Evolutionary conservation across 37 sponge, comb jelly and placozoan genomes (phyloP), one percentile per base, ranked within the genome.

Genomic region (Mnemiopsis leidyi): DNA sequence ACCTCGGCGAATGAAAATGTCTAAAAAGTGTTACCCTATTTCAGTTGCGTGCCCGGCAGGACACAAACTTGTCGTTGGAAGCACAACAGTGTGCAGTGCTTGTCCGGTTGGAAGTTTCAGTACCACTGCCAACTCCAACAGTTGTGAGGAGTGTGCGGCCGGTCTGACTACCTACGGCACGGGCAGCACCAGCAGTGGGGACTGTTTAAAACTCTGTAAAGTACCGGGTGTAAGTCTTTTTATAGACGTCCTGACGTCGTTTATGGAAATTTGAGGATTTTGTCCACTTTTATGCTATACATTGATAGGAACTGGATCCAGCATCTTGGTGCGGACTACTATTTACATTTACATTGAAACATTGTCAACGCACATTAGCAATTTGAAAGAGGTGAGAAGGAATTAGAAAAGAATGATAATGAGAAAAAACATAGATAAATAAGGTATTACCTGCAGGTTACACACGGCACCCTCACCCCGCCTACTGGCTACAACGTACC

Each of bases 21-120:
- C n/a, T n/a, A n/a, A n/a, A n/a, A n/a, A n/a, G n/a, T n/a, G n/a
- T n/a, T n/a, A 67, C 68, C 20, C 68, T 20, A 13, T 28, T 28
- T 71, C 75, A 71, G 75, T 29, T 18, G 20, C 75, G 30, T 71
- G 75, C 20, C 75, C 75, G 75, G 75, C 75, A 5, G 75, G 75
- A 29, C 30, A 71, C 75, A 3, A 71, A 3, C 2, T 71, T 5
- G 9, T 13, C 9, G 61, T 5, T 5, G 61, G 61, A 48, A 18
- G n/a, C 20, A 28, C 3, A 3, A 5, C 75, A 5, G 30, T 28
- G 21, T 71, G 75, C n/a, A 28, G 5, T 5, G 75, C 75, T 23
- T 71, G 75, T 28, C 3, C 75, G 25, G 30, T 71, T 13, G 75
- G 75, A 71, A 71, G n/a, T 5, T 71, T 23, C 30, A 71, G 30